phyloP scores from a whole-genome alignment of 2,797 vertebrate species.

The Calcarius lapponicus region DNA sequence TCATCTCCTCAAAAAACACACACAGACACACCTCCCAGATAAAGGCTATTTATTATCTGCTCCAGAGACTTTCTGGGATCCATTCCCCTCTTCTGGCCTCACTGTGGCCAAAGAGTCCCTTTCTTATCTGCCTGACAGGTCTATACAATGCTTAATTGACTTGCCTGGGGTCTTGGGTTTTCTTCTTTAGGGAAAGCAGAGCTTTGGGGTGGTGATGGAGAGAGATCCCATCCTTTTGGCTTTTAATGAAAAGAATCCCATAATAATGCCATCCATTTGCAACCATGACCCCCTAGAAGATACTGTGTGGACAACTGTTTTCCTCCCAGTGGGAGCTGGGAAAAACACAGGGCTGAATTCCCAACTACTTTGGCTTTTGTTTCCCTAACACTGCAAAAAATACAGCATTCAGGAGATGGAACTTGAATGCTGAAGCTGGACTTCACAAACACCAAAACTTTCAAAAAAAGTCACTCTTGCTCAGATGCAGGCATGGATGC shows the following conservation, averaged over 20 bases:
- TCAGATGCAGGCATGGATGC: neutral
- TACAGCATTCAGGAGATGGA: neutral
- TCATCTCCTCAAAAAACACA: constrained; percentile 47
- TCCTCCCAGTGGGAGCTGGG: constrained; percentile 22
- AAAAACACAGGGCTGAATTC: constrained; percentile 38
- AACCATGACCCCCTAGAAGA: constrained; percentile 39
- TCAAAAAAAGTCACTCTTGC: neutral
- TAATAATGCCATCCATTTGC: constrained; percentile 52
- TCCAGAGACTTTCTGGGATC: constrained; percentile 51
- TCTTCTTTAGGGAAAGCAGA: constrained; percentile 39
- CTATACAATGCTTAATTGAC: constrained; percentile 68
- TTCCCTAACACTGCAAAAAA: neutral
- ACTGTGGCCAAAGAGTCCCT: constrained; percentile 42
- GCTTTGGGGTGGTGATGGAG: constrained; percentile 28
- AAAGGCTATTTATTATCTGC: constrained; percentile 62
- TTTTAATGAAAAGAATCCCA: constrained; percentile 52
- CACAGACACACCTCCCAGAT: constrained; percentile 62
- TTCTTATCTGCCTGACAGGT: constrained; percentile 63
- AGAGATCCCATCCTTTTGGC: constrained; percentile 45
- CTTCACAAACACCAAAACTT: neutral
- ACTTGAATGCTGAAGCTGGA: neutral
- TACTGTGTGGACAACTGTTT: constrained; percentile 19
- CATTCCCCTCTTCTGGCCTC: constrained; percentile 16
- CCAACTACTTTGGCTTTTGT: constrained; percentile 22
- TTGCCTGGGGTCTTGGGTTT: constrained; percentile 58